Percentiles rank a stretch among this genome's conserved stretches.
These are phyloP conservation scores for Sebastes trivittatus DNA, from an alignment of 2,797 vertebrate species.

Conservation along the genomic window DNA sequence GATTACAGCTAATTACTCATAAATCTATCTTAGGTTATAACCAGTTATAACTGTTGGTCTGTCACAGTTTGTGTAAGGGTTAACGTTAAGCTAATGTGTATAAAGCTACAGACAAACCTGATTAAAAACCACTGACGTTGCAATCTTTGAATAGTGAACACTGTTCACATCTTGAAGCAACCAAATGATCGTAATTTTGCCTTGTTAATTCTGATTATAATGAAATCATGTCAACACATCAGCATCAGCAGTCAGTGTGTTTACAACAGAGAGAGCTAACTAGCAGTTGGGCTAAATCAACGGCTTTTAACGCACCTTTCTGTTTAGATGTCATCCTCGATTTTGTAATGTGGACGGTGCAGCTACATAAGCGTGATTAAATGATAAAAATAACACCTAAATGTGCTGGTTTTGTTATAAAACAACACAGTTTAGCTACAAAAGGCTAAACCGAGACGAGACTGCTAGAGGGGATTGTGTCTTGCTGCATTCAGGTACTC, in stretches of 20 bases:
- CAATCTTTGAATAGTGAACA: not conserved
- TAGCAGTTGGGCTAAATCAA: not conserved
- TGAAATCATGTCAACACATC: rapidly evolving
- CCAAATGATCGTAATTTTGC: rapidly evolving
- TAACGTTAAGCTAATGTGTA: too few species aligned
- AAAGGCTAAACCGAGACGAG: rapidly evolving
- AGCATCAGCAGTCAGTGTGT: not conserved
- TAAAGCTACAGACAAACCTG: not conserved
- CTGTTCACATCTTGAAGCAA: not conserved
- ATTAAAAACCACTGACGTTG: not conserved
- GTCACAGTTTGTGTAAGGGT: too few species aligned
- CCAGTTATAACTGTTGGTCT: not conserved
- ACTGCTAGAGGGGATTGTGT: rapidly evolving
- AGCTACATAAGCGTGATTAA: not conserved
- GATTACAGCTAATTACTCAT: not conserved
- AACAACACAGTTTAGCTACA: not conserved
- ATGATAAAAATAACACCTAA: rapidly evolving
- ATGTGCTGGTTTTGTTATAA: not conserved
- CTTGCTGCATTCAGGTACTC: not conserved
- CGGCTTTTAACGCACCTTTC: constrained; percentile 73
- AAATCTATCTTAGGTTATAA: not conserved
- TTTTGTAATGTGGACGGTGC: not conserved
- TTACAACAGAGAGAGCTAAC: not conserved
- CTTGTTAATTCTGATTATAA: rapidly evolving
- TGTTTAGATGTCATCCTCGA: constrained; percentile 81